Evolutionary conservation across 2,888 invertebrate species (phyloP), one percentile per base, ranked within the genome.

Genomic region (Pseudococcus jackbeardsleyi): DNA sequence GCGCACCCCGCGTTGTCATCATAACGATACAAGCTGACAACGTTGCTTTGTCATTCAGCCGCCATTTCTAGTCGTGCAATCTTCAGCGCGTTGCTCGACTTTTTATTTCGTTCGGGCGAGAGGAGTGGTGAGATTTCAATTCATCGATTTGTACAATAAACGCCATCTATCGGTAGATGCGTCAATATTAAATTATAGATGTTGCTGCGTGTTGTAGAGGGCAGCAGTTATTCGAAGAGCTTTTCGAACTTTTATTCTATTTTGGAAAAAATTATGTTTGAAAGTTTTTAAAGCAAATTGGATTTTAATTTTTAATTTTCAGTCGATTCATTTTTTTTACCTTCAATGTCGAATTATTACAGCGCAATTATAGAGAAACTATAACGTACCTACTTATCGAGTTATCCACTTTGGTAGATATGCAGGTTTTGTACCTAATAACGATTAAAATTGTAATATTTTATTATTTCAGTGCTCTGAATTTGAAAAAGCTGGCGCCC

Each of bases 401-500:
- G n/a, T n/a, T n/a, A n/a, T n/a, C n/a, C n/a, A n/a, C n/a, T 12
- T 46, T 5, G 46, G 1, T 46, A 46, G 9, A 46, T 46, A 46
- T 46, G 8, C 6, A 5, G 8, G 1, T 46, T 33, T 15, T 42
- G 17, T n/a, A 42, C 4, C 2, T 26, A 46, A 42, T 11, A 15
- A n/a, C 26, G 3, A 17, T 22, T n/a, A n/a, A n/a, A 79, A 79
- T 79, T 4, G 33, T 33, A 33, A 11, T 15, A 17, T 17, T 26
- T 48, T 22, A 19, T 87, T 48, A n/a, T 93, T 92, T 82, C 93
- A 96, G 95, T 96, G 96, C 91, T 94, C 94, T 91, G 96, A 96
- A 91, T 97, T 98, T 92, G 94, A 95, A 90, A 95, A 95, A 90
- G 95, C 95, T 1, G 97, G 98, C 26, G 98, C 98, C 2, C 94